Conservation (phyloP, 2,888 invertebrate species). For the Eristalis arbustorum region DNA sequence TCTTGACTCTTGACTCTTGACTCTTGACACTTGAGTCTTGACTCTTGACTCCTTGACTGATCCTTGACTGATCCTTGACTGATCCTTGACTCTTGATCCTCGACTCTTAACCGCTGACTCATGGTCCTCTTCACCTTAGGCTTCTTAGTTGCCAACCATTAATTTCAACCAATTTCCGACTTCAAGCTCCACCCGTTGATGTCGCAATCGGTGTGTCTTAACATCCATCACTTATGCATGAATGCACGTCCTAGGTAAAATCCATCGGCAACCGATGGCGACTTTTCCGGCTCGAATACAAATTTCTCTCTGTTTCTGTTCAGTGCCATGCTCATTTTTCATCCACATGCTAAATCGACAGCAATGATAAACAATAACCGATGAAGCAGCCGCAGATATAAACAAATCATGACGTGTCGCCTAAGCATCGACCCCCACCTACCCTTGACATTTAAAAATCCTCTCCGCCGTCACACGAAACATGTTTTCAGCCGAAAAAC, state of each 20-base stretch:
- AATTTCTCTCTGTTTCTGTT: neutral
- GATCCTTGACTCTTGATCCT: neutral
- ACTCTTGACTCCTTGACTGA: neutral
- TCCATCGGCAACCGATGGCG: neutral
- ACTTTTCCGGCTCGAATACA: neutral
- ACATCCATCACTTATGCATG: neutral
- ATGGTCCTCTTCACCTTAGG: neutral
- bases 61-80: neutral
- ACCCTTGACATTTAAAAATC: slow-evolving; percentile 53
- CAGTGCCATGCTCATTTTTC: neutral
- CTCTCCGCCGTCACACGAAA: slow-evolving; percentile 5
- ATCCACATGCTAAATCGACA: neutral
- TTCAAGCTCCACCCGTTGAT: no score
- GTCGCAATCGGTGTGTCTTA: neutral
- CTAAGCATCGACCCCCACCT: slow-evolving; percentile 18
- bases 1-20: neutral
- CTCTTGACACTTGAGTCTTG: neutral
- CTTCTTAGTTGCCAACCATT: neutral
- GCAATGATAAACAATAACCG: neutral
- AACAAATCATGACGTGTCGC: slow-evolving; percentile 18
- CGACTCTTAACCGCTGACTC: neutral
- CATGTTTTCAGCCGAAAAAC: slow-evolving; percentile 40
- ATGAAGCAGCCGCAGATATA: neutral
- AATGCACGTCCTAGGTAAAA: neutral
- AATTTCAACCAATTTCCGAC: no score